phyloP scores from a whole-genome alignment of 2,797 vertebrate species.

The Chromis chromis region DNA sequence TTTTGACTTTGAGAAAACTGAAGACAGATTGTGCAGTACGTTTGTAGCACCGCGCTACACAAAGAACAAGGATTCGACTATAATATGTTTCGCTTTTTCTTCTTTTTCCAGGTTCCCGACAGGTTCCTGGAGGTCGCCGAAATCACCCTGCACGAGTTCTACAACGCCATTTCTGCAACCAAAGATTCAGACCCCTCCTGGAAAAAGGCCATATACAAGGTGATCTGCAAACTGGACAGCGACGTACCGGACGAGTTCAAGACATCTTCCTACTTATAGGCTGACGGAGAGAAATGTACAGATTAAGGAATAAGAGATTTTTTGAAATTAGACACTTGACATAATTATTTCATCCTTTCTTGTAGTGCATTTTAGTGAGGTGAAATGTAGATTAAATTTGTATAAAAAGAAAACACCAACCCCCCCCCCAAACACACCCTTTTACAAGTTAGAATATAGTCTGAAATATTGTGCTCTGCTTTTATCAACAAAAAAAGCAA shows the following conservation, averaged over 20 bases:
- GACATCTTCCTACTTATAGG: constrained; percentile 88
- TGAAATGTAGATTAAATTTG: constrained; percentile 68
- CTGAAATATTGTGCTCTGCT: constrained; percentile 55
- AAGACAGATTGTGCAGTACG: constrained; percentile 36
- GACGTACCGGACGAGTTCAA: constrained; percentile 94
- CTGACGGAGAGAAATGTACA: constrained; percentile 23
- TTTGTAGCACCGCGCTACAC: background rate
- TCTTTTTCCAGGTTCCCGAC: constrained; percentile 89
- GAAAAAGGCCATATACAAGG: constrained; percentile 99
- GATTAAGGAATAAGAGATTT: constrained; percentile 14
- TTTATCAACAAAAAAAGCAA: constrained; percentile 26
- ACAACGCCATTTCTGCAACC: constrained; percentile 88
- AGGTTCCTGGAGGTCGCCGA: constrained; percentile 94
- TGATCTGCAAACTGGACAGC: constrained; percentile 97
- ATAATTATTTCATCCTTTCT: constrained; percentile 59
- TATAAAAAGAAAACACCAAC: constrained; percentile 36
- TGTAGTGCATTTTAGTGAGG: constrained; percentile 76
- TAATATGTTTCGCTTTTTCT: background rate
- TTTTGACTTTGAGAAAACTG: constrained; percentile 50
- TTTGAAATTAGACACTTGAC: constrained; percentile 35
- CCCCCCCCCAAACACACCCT: constrained; percentile 8
- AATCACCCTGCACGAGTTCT: constrained; percentile 94
- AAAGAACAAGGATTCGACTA: background rate
- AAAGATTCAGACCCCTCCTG: constrained; percentile 96
- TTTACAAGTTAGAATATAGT: constrained; percentile 37